These are phyloP conservation scores for Lasioglossum morio DNA, from an alignment of 2,888 invertebrate genomes.

Conservation along the genomic window DNA sequence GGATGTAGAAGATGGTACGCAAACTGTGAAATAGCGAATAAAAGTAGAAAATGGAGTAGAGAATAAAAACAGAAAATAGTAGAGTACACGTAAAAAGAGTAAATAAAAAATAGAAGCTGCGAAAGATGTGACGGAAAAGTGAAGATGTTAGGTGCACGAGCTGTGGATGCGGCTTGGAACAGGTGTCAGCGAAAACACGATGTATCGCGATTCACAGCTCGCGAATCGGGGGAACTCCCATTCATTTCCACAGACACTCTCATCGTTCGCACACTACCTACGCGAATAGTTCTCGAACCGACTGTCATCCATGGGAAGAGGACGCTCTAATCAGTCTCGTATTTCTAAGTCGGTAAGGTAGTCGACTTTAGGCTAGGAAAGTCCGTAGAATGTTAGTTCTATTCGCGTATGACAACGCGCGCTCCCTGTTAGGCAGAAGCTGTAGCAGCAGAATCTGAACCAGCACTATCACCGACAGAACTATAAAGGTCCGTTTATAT, in stretches of 20 bases:
- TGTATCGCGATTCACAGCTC: background rate
- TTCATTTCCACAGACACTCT: background rate
- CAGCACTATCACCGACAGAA: background rate
- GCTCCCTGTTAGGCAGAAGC: conserved; percentile 42
- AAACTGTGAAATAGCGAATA: background rate
- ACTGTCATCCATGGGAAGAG: conserved; percentile 1
- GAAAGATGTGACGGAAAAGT: background rate
- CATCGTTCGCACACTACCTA: background rate
- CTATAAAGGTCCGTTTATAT: background rate
- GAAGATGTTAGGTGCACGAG: background rate
- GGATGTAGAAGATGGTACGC: background rate
- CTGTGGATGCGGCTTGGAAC: background rate
- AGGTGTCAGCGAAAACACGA: background rate
- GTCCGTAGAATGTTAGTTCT: background rate
- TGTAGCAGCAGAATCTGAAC: too few species aligned
- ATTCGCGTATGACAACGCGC: conserved; percentile 25
- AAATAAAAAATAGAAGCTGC: background rate
- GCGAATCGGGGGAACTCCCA: background rate
- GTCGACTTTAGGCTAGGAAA: background rate
- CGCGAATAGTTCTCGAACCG: background rate
- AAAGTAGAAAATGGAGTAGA: background rate
- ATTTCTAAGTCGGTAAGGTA: conserved; percentile 7
- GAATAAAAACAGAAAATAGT: too few species aligned
- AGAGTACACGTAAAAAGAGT: background rate
- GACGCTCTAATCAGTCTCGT: background rate